Percentiles rank a stretch among this genome's conserved stretches.
Conservation (phyloP, 2,797 vertebrate genomes). For the Urophycis tenuis region DNA sequence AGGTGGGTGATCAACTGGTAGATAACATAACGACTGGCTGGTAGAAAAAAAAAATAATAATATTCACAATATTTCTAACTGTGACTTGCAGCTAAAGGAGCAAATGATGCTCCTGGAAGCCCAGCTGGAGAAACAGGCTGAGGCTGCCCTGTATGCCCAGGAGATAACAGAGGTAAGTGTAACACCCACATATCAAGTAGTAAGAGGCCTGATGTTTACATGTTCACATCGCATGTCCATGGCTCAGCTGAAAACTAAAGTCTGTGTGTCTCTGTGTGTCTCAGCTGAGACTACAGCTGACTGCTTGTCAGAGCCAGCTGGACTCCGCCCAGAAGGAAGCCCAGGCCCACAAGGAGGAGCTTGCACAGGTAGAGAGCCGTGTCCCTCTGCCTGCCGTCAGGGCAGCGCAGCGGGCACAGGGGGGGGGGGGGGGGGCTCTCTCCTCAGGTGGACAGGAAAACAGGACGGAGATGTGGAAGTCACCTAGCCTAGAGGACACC, state of each 20-base stretch:
- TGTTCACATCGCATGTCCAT: neutral
- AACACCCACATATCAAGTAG: neutral
- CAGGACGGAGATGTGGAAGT: too few species aligned
- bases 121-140: conserved; percentile 83
- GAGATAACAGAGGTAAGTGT: conserved; percentile 75
- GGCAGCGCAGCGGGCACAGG: too few species aligned
- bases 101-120: conserved; percentile 81
- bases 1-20: conserved; percentile 63
- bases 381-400: neutral
- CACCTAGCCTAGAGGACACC: neutral
- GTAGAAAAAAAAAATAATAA: neutral
- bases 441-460: too few species aligned
- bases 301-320: conserved; percentile 77
- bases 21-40: neutral
- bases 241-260: neutral
- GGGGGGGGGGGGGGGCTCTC: too few species aligned
- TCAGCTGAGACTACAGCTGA: conserved; percentile 81
- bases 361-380: conserved; percentile 71
- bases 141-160: conserved; percentile 68
- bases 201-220: neutral
- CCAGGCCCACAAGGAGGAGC: conserved; percentile 80
- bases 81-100: conserved; percentile 71
- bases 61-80: neutral
- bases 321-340: conserved; percentile 76
- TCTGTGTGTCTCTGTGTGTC: neutral